phyloP scores from a whole-genome alignment of 1,140 invertebrate species.

The Trichonephila inaurata region DNA sequence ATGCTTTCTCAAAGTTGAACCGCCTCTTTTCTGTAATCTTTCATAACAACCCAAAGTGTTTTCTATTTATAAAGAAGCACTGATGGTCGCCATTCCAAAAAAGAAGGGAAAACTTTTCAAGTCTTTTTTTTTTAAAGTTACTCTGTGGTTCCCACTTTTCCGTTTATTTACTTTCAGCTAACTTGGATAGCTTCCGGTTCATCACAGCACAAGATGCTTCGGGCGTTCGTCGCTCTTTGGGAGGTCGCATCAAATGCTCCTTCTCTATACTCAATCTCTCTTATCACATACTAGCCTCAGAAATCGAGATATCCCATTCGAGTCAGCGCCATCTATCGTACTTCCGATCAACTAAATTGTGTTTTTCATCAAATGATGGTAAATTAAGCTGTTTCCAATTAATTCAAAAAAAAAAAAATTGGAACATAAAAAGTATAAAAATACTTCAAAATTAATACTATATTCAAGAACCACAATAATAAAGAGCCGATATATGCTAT shows the following conservation, averaged over 20 bases:
- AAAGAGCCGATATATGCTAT: too few relatives aligned
- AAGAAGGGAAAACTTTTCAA: not conserved
- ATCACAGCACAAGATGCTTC: not conserved
- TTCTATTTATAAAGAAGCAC: constrained; percentile 31
- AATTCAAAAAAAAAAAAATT: too few relatives aligned
- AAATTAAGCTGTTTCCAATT: too few relatives aligned
- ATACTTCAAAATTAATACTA: too few relatives aligned
- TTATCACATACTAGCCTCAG: constrained; percentile 21
- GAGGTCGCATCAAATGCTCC: constrained; percentile 19
- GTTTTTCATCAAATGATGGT: too few relatives aligned
- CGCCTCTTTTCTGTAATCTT: constrained; percentile 40
- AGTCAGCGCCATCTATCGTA: not conserved
- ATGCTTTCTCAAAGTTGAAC: not conserved
- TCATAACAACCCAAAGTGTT: constrained; percentile 19
- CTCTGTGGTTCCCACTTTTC: not conserved
- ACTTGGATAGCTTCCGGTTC: constrained; percentile 13
- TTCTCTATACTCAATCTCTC: not conserved
- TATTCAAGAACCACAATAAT: too few relatives aligned
- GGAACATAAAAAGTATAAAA: too few relatives aligned
- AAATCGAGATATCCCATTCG: not conserved
- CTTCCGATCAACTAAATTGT: not conserved
- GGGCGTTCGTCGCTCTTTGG: not conserved
- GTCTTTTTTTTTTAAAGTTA: constrained; percentile 2
- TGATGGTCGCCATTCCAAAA: not conserved
- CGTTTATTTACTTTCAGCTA: constrained; percentile 17